These are phyloP conservation scores for Epistrophella euchroma DNA, from an alignment of 2,888 invertebrate genomes.

Conservation along the genomic window DNA sequence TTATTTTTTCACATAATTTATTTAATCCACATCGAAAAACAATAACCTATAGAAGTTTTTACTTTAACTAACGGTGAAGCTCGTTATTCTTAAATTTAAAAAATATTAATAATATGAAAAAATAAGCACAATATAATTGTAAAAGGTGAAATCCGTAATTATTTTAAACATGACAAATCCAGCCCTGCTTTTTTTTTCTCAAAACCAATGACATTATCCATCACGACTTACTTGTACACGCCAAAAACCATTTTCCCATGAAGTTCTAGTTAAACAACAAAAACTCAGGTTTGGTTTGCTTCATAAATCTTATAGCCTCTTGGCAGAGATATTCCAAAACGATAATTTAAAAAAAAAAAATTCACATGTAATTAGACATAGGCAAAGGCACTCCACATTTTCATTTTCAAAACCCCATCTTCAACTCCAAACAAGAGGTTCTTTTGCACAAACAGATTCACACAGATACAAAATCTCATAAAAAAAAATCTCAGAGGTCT, in stretches of 20 bases:
- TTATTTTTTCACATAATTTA: too few species aligned
- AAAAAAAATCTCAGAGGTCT: slow-evolving; percentile 45
- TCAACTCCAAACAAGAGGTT: slow-evolving; percentile 37
- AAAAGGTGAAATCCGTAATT: too few species aligned
- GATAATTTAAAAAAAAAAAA: slow-evolving; percentile 53
- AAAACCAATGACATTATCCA: slow-evolving; percentile 44
- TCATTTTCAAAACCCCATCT: slow-evolving; percentile 43
- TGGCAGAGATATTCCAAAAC: slow-evolving; percentile 58
- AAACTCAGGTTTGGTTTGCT: slow-evolving; percentile 28
- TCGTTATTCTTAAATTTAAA: too few species aligned
- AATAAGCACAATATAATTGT: too few species aligned
- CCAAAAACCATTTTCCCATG: slow-evolving; percentile 43
- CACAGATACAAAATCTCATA: slow-evolving; percentile 16
- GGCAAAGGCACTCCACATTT: slow-evolving; percentile 51
- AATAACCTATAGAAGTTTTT: too few species aligned
- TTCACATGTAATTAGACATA: slow-evolving; percentile 70
- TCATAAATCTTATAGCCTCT: slow-evolving; percentile 61
- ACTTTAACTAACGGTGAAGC: too few species aligned
- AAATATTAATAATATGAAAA: too few species aligned
- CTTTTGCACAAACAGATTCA: slow-evolving; percentile 21
- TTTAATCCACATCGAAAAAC: too few species aligned
- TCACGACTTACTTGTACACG: slow-evolving; percentile 60
- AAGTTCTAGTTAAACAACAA: slow-evolving; percentile 31
- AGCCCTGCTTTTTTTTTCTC: not conserved
- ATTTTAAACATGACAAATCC: too few species aligned